A percentile compares a stretch with the other conserved stretches of the same genome.
These are phyloP conservation scores for Archips crataeganus DNA, from an alignment of 2,888 invertebrate genomes.

Conservation along the genomic window DNA sequence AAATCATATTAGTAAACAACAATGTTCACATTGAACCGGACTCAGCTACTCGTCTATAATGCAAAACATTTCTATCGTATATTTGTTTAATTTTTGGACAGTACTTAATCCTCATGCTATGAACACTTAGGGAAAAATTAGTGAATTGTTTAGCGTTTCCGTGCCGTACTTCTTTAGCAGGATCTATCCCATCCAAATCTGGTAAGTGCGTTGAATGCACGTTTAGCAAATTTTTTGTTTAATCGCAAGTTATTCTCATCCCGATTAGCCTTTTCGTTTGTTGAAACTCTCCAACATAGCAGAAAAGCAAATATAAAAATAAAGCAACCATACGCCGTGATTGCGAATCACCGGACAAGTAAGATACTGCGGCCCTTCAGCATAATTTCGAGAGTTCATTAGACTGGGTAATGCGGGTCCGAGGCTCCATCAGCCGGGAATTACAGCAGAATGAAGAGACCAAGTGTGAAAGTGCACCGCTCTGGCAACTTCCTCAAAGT, in stretches of 20 bases:
- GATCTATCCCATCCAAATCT: neutral
- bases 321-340: constrained; percentile 6
- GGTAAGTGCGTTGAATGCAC: neutral
- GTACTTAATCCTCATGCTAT: neutral
- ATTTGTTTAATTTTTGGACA: constrained; percentile 20
- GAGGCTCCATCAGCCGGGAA: constrained; percentile 4
- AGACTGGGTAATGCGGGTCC: constrained; percentile 12
- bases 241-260: constrained; percentile 18
- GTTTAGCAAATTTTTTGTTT: constrained; percentile 9
- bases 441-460: constrained; percentile 28
- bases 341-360: constrained; percentile 24
- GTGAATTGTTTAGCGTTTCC: neutral
- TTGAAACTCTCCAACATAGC: neutral
- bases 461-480: constrained; percentile 46
- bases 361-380: neutral
- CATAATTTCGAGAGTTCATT: constrained; percentile 6
- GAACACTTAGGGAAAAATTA: neutral
- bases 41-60: constrained; percentile 55
- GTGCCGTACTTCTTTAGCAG: neutral
- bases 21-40: constrained; percentile 49
- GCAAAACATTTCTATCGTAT: constrained; percentile 43
- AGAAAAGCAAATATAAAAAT: neutral
- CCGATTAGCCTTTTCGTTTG: constrained; percentile 1
- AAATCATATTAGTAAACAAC: constrained; percentile 67
- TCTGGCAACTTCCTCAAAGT: constrained; percentile 56